A percentile compares a stretch with the other conserved stretches of the same genome.
Evolutionary conservation across 37 sponge, comb jelly and placozoan genomes (phyloP).

Genomic region (Haliclona indistincta): DNA sequence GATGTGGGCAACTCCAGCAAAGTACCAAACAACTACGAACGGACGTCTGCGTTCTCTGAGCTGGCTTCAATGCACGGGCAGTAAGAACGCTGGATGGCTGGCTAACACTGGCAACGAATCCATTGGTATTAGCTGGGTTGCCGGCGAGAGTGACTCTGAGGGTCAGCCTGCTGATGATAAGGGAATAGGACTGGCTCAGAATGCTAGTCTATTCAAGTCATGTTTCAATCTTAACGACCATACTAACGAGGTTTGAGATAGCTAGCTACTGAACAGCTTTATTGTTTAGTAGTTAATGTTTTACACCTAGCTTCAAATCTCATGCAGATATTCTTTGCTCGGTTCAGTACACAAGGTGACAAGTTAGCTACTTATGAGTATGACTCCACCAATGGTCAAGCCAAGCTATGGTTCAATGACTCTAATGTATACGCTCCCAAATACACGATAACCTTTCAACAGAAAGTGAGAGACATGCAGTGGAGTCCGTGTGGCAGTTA

Average conservation of each 20-base stretch:
- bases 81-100: constrained; percentile 33
- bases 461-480: constrained; percentile 37
- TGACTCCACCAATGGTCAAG: constrained; percentile 40
- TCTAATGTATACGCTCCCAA: constrained; percentile 35
- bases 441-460: neutral
- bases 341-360: constrained; percentile 34
- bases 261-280: too few relatives aligned
- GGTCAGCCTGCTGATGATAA: too few relatives aligned
- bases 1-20: constrained; percentile 19
- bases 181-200: neutral
- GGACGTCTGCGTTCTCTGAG: neutral
- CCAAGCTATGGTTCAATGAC: constrained; percentile 45
- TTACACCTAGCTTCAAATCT: too few relatives aligned
- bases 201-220: constrained; percentile 18
- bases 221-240: constrained; percentile 36
- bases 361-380: constrained; percentile 40
- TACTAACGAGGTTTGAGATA: too few relatives aligned
- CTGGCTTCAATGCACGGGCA: neutral
- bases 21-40: neutral
- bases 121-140: constrained; percentile 28
- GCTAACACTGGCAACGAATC: constrained; percentile 10
- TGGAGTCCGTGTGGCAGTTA: constrained; percentile 45
- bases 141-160: too few relatives aligned
- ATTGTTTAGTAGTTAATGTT: too few relatives aligned
- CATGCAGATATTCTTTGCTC: too few relatives aligned